These are phyloP conservation scores for Temnothorax unifasciatus DNA, from an alignment of 2,888 invertebrate genomes.

Conservation along the genomic window DNA sequence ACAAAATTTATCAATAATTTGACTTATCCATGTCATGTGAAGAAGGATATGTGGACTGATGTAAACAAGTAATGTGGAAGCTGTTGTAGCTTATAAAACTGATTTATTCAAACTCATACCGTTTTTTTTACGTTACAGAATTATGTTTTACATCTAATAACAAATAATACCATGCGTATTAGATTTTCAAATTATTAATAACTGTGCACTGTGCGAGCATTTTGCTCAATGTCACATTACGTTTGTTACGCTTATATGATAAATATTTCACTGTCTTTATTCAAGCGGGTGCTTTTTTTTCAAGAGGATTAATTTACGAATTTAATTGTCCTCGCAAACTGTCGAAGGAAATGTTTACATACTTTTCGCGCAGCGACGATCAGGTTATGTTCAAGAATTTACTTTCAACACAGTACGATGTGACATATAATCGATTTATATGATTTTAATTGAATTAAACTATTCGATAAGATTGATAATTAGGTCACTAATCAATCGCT, in stretches of 20 bases:
- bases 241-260: background rate
- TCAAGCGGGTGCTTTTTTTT: background rate
- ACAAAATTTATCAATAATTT: background rate
- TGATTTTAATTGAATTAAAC: background rate
- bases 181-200: background rate
- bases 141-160: background rate
- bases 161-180: background rate
- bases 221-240: background rate
- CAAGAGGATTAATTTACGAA: background rate
- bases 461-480: background rate
- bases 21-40: background rate
- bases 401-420: background rate
- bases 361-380: background rate
- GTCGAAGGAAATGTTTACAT: background rate
- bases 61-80: background rate
- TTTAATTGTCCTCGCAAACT: background rate
- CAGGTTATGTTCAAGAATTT: background rate
- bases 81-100: background rate
- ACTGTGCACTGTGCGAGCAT: background rate
- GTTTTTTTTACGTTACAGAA: background rate
- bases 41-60: background rate
- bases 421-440: background rate
- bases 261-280: background rate
- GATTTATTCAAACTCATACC: background rate
- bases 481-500: background rate